A percentile compares a stretch with the other conserved stretches of the same genome.
Evolutionary conservation across 2,113 vertebrate genomes (phyloP).

Genomic region (Balaenoptera acutorostrata): DNA sequence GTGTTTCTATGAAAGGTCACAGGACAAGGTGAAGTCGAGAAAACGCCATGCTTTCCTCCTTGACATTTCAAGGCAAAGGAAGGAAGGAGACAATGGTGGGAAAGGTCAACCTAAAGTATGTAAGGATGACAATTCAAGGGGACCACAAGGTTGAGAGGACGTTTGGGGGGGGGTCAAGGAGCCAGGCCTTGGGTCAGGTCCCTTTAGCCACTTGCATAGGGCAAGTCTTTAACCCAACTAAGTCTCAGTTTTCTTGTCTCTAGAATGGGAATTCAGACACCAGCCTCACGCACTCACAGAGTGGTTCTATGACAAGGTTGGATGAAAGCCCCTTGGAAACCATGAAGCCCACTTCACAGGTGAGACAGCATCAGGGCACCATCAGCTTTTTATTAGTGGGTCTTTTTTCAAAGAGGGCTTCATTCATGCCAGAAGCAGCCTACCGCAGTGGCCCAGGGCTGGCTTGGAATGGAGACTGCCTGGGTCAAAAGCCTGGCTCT

Average conservation of each 20-base stretch:
- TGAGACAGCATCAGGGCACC: fast-evolving
- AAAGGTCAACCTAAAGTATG: background rate
- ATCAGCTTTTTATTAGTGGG: background rate
- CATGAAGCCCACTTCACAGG: background rate
- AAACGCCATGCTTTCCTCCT: background rate
- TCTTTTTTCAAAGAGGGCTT: background rate
- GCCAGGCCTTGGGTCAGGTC: background rate
- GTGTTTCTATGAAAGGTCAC: background rate
- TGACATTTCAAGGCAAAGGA: background rate
- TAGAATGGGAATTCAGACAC: background rate
- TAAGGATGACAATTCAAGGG: background rate
- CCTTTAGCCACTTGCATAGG: background rate
- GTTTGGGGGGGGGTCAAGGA: background rate
- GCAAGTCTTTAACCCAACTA: background rate
- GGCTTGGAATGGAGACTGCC: background rate
- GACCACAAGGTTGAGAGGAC: background rate
- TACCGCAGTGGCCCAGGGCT: background rate
- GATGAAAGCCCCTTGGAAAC: background rate
- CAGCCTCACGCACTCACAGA: fast-evolving
- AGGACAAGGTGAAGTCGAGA: background rate
- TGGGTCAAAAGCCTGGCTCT: background rate
- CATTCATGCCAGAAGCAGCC: background rate
- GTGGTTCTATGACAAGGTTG: background rate
- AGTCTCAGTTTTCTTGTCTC: background rate
- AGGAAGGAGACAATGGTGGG: background rate